Evolutionary conservation across 2,797 vertebrate species (phyloP), one percentile per base, ranked within the genome.

Genomic region (Alosa sapidissima): DNA sequence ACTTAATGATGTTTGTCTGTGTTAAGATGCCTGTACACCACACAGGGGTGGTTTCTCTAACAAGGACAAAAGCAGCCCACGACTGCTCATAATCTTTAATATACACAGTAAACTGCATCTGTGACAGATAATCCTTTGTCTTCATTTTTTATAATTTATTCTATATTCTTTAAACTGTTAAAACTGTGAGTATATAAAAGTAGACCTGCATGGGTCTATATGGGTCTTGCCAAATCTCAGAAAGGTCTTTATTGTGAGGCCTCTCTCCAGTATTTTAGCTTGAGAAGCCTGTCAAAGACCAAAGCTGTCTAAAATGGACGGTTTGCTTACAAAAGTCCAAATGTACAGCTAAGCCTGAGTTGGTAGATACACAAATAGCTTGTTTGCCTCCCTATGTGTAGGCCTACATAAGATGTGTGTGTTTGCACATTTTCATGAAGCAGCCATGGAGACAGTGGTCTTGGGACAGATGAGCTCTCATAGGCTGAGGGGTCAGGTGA

Each of bases 401-500:
- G 5, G 36, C 33, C 7, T 3, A 45, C 5, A 75, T 45, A 45
- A 36, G 8, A 75, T 52, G 33, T 3, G 19, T 86, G 75, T 54
- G 65, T 55, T 41, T 41, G 45, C 28, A 82, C 41, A 60, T 55
- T 84, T 28, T 49, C 16, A 55, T 5, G 75, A 89, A 58, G 88
- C 62, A 86, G 87, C 83, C 87, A 90, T 88, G 89, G 87, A 86
- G 82, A 52, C 81, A 65, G 86, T 84, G 88, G 83, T 85, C 88
- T 91, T 89, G 88, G 85, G 83, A 89, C 90, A 90, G 51, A 93
- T 91, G 92, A 86, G 87, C 68, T 87, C 88, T 87, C 14, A 82
- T 91, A 94, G 93, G 93, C 94, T 94, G 93, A 94, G 94, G 92
- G 93, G 93, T 88, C 87, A 91, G 91, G 91, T 89, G 94, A 94